phyloP scores from a whole-genome alignment of 2,888 invertebrate genomes.

The Napeogenes inachia region DNA sequence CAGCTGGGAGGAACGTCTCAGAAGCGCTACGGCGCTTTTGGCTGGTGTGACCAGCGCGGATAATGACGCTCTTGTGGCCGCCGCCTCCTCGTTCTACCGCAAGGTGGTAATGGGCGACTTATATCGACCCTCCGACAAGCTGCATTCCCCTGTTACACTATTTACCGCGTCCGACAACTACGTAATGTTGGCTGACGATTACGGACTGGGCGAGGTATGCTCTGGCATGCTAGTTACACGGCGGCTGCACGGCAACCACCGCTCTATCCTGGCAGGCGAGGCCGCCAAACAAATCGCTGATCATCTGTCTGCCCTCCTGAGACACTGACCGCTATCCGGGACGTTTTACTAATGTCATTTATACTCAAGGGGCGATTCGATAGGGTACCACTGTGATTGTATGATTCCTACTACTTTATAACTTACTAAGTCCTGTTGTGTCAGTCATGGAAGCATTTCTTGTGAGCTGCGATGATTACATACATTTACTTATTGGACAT shows the following conservation, averaged over 20 bases:
- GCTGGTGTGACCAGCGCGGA: conserved; percentile 82
- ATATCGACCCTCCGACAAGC: conserved; percentile 83
- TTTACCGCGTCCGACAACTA: conserved; percentile 93
- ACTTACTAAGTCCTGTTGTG: background rate
- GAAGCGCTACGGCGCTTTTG: conserved; percentile 75
- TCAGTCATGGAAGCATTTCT: conserved; percentile 13
- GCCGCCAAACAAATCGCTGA: conserved; percentile 84
- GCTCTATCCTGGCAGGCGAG: conserved; percentile 89
- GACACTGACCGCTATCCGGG: conserved; percentile 14
- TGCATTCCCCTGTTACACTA: conserved; percentile 84
- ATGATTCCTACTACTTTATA: background rate
- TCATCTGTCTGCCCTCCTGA: conserved; percentile 48
- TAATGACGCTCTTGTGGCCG: conserved; percentile 78
- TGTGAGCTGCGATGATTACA: conserved; percentile 10
- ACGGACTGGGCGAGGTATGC: conserved; percentile 91
- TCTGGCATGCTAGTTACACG: conserved; percentile 66
- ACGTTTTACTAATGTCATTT: conserved; percentile 2
- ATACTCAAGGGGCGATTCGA: too few relatives aligned
- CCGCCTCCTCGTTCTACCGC: conserved; percentile 88
- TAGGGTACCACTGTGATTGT: background rate
- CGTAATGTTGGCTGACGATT: conserved; percentile 89
- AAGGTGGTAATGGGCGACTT: conserved; percentile 87
- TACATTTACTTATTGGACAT: conserved; percentile 10
- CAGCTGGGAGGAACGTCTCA: conserved; percentile 79
- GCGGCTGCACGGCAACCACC: conserved; percentile 90